Percentiles rank a stretch among this genome's conserved stretches.
phyloP scores from a whole-genome alignment of 2,888 invertebrate species.

The Agrochola circellaris region DNA sequence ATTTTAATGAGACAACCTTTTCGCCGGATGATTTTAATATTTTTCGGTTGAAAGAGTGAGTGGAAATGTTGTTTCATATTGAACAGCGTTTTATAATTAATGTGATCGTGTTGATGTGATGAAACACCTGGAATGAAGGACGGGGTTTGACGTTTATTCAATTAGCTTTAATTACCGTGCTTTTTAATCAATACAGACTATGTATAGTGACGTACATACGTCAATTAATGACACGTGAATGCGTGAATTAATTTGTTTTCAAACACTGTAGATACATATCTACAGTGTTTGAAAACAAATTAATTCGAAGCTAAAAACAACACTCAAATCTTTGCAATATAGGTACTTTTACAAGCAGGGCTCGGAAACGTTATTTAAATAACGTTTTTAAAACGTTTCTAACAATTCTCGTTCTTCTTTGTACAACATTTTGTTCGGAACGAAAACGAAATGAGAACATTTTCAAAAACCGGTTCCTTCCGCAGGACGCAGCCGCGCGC shows the following conservation, averaged over 20 bases:
- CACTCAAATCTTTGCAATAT: too few species aligned
- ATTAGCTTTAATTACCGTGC: not conserved
- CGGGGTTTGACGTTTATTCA: not conserved
- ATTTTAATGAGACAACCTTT: constrained; percentile 60
- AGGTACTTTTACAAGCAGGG: too few species aligned
- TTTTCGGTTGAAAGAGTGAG: constrained; percentile 14
- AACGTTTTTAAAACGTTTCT: too few species aligned
- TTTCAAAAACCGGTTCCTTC: too few species aligned
- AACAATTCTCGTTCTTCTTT: too few species aligned
- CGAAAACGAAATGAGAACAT: too few species aligned
- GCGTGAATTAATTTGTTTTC: too few species aligned
- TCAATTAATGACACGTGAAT: too few species aligned
- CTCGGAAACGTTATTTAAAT: too few species aligned
- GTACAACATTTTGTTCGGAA: too few species aligned
- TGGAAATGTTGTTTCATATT: constrained; percentile 40
- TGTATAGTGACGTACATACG: not conserved
- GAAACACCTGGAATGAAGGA: not conserved
- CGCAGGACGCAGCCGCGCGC: too few species aligned
- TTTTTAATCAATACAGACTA: not conserved
- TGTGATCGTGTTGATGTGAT: constrained; percentile 9
- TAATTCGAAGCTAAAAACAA: not conserved
- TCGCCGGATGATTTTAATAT: constrained; percentile 42
- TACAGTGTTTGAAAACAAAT: not conserved
- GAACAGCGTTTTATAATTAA: constrained; percentile 25
- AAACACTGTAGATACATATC: too few species aligned